A percentile compares a stretch with the other conserved stretches of the same genome.
phyloP scores from a whole-genome alignment of 2,888 invertebrate species.

The Vanessa cardui region DNA sequence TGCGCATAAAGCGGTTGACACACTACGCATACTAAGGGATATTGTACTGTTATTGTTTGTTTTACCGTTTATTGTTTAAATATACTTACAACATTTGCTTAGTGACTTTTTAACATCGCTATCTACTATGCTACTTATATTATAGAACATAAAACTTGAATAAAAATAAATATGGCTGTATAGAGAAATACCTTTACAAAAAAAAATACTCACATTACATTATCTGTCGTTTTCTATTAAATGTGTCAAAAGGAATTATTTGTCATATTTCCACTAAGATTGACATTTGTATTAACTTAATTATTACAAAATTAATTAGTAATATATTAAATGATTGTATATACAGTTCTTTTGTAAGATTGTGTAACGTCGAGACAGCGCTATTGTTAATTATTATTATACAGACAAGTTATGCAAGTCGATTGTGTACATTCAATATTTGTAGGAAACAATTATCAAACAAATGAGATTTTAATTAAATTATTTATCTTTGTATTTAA shows the following conservation, averaged over 20 bases:
- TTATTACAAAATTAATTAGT: no score
- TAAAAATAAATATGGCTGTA: not conserved
- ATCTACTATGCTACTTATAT: no score
- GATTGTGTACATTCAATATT: conserved; percentile 1
- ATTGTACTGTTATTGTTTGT: conserved; percentile 10
- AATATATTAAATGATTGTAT: no score
- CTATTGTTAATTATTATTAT: conserved; percentile 2
- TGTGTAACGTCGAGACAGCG: not conserved
- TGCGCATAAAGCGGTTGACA: conserved; percentile 7
- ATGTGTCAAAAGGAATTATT: no score
- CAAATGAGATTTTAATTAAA: no score
- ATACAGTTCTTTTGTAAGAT: not conserved
- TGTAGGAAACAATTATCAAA: not conserved
- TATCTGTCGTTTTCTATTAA: no score
- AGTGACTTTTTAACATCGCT: no score
- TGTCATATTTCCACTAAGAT: no score
- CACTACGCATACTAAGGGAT: conserved; percentile 5
- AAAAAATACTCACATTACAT: no score
- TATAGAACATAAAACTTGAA: no score
- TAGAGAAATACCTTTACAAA: not conserved
- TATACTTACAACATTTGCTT: not conserved
- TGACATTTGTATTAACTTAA: no score
- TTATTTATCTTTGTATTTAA: no score
- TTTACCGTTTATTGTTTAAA: conserved; percentile 8
- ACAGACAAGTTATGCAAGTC: not conserved